Evolutionary conservation across 2,888 invertebrate genomes (phyloP).

Genomic region (Julus scanicus): DNA sequence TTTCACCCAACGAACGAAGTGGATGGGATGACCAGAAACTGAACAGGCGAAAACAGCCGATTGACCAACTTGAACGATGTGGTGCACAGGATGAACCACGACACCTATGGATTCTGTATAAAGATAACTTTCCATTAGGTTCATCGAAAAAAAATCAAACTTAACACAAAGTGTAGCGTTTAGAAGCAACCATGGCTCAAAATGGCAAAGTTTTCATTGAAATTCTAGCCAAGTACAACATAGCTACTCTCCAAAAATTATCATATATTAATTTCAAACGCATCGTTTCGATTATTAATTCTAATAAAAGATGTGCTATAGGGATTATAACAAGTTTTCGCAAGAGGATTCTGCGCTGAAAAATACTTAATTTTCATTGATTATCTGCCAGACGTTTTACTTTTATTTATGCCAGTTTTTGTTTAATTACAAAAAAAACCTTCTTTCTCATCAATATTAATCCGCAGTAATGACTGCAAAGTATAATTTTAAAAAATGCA

Average conservation of each 20-base stretch:
- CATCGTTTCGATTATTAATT: no score
- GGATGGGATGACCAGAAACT: conserved; percentile 53
- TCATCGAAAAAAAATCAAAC: not conserved
- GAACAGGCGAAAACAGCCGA: conserved; percentile 49
- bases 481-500: not conserved
- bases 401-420: not conserved
- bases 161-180: not conserved
- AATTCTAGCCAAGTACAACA: no score
- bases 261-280: no score
- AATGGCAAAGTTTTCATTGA: no score
- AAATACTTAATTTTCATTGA: no score
- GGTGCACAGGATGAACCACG: conserved; percentile 44
- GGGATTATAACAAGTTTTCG: no score
- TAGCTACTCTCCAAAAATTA: no score
- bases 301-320: no score
- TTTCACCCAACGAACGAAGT: conserved; percentile 53
- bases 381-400: not conserved
- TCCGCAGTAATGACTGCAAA: not conserved
- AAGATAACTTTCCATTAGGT: not conserved
- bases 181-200: not conserved
- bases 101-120: conserved; percentile 49
- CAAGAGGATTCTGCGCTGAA: no score
- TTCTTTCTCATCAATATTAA: not conserved
- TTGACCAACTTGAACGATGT: conserved; percentile 53
- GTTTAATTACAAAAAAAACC: not conserved